Percentiles rank a stretch among this genome's conserved stretches.
Conservation (phyloP, 2,113 vertebrate genomes). For the Larimichthys polyactis region DNA sequence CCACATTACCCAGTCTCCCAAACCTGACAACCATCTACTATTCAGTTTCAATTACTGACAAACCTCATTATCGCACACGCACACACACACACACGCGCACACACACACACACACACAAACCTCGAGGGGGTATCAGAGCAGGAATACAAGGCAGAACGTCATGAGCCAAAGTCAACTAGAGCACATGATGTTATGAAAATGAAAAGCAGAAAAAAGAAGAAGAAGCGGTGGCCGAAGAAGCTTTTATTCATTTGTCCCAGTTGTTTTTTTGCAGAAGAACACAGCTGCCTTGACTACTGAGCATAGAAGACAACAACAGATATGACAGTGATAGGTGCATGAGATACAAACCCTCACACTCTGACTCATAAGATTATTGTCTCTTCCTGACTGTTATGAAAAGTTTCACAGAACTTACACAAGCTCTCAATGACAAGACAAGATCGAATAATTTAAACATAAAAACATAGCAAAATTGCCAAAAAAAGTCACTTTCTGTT, state of each 20-base stretch:
- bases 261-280: conserved; percentile 11
- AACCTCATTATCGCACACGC: neutral
- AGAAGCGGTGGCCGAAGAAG: neutral
- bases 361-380: neutral
- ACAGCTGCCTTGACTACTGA: conserved; percentile 18
- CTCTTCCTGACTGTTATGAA: neutral
- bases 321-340: neutral
- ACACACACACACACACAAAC: neutral
- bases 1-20: neutral
- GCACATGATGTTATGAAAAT: conserved; percentile 16
- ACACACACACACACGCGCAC: no score
- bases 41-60: neutral
- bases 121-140: neutral
- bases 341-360: conserved; percentile 1
- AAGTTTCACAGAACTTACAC: neutral
- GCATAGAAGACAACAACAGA: neutral
- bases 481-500: neutral
- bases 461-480: neutral
- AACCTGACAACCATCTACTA: neutral
- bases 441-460: neutral
- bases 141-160: neutral
- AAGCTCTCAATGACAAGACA: neutral
- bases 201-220: neutral
- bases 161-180: neutral
- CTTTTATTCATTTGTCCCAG: conserved; percentile 33